A percentile compares a stretch with the other conserved stretches of the same genome.
Conservation (phyloP, 2,888 invertebrate species). For the Encarsia formosa region DNA sequence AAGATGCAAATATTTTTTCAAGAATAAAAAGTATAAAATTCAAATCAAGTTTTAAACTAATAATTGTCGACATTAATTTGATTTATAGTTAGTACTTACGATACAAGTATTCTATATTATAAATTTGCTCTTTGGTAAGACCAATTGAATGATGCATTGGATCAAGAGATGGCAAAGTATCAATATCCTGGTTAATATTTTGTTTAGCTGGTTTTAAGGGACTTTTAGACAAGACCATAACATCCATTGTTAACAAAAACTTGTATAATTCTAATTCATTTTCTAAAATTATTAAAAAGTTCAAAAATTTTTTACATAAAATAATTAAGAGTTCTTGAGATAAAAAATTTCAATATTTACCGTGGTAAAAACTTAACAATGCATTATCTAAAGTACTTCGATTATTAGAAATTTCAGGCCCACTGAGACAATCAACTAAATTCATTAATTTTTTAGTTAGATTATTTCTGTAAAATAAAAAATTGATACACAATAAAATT, state of each 20-base stretch:
- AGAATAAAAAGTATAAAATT: neutral
- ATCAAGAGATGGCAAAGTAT: conserved; percentile 66
- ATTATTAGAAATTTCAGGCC: conserved; percentile 55
- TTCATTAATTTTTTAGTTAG: conserved; percentile 64
- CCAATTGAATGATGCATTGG: conserved; percentile 74
- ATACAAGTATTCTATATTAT: conserved; percentile 60
- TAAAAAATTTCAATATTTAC: conserved; percentile 30
- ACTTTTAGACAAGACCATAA: conserved; percentile 62
- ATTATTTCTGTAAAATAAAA: conserved; percentile 58
- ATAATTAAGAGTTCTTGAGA: neutral
- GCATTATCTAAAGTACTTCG: conserved; percentile 61
- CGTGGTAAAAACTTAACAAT: conserved; percentile 56
- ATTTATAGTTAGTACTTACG: conserved; percentile 64
- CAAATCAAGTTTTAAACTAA: conserved; percentile 3
- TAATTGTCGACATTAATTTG: neutral
- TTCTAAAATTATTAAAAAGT: conserved; percentile 42
- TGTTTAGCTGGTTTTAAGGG: conserved; percentile 57
- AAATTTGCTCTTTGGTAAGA: conserved; percentile 62
- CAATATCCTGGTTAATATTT: conserved; percentile 44
- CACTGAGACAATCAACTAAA: conserved; percentile 64
- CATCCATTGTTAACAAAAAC: conserved; percentile 63
- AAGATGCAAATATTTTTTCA: neutral
- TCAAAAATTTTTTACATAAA: no score
- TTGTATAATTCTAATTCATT: conserved; percentile 62
- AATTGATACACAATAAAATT: conserved; percentile 8